Evolutionary conservation across 2,113 vertebrate genomes (phyloP), one percentile per base, ranked within the genome.

Genomic region (Holacanthus passer): DNA sequence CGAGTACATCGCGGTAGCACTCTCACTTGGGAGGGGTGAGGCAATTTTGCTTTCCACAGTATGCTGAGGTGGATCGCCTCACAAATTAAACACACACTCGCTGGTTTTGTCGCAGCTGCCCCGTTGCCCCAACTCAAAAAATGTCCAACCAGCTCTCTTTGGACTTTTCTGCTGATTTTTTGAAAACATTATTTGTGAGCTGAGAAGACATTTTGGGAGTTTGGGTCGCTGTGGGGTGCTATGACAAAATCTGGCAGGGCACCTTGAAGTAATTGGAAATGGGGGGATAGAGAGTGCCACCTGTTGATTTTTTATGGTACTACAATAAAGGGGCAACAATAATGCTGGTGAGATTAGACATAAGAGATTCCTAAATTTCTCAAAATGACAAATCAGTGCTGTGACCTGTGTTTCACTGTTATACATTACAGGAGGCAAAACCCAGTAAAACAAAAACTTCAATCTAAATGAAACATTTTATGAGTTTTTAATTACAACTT

Each of bases 281-380:
- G 58, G 67, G 64, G 76, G 31, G 89, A 82, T 66, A 81, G 45
- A 92, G 69, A 47, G 74, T 71, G 66, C 83, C 87, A 88, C 84
- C 91, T 93, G 87, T 88, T 90, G 91, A 31, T 48, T 67, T 5
- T 78, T 63, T 1, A n/a, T 73, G 63, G 64, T 69, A 83, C 71
- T 65, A 74, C 75, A 86, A 32, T 9, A 41, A 60, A 66, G 56
- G 53, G 71, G 83, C 62, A 83, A 32, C 12, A 67, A 19, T 27
- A 16, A 62, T 32, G 27, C 17, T 3, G 3, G 3, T 22, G 7
- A 14, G 2, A 14, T 45, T 6, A 37, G 35, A 7, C 5, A 8
- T 37, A 37, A 7, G 35, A 37, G 5, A 37, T 2, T 37, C 43
- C 5, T 9, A 50, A 50, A n/a, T 52, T 9, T n/a, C n/a, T 13